These are phyloP conservation scores for Sternotherus odoratus DNA, from an alignment of 2,797 vertebrate species.

Conservation along the genomic window DNA sequence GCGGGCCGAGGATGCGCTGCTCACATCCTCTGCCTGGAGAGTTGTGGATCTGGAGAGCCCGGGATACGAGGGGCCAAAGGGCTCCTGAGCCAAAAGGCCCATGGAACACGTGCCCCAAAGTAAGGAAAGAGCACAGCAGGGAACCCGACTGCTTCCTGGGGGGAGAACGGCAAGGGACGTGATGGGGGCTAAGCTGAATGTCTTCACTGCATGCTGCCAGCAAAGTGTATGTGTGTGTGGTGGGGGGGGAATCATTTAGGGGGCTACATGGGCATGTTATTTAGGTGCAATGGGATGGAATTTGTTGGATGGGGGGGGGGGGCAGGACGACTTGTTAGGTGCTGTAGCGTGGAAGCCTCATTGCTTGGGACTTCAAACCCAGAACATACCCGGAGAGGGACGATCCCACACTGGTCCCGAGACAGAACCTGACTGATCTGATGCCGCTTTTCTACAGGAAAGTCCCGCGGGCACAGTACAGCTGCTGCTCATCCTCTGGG, in stretches of 20 bases:
- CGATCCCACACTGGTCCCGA: not conserved
- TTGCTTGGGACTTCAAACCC: not conserved
- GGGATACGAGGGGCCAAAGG: too few relatives aligned
- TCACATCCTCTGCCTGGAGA: not conserved
- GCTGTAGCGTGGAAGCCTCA: not conserved
- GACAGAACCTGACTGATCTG: not conserved
- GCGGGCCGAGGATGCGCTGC: not conserved
- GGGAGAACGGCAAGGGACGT: not conserved
- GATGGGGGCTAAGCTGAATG: not conserved
- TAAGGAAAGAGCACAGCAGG: not conserved
- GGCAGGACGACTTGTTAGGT: not conserved
- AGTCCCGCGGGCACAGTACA: not conserved
- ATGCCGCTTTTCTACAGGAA: not conserved
- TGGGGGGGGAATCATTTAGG: not conserved
- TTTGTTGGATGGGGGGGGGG: not conserved
- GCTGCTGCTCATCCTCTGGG: not conserved
- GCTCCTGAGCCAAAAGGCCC: too few relatives aligned
- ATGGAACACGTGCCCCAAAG: not conserved
- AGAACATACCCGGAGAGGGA: not conserved
- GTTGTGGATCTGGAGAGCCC: not conserved
- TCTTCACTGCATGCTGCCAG: not conserved
- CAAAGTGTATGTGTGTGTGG: too few relatives aligned
- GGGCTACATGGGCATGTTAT: not conserved
- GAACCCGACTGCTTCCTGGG: not conserved
- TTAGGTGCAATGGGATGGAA: not conserved